phyloP scores from a whole-genome alignment of 2,888 invertebrate genomes.

The Dasypolia templi region DNA sequence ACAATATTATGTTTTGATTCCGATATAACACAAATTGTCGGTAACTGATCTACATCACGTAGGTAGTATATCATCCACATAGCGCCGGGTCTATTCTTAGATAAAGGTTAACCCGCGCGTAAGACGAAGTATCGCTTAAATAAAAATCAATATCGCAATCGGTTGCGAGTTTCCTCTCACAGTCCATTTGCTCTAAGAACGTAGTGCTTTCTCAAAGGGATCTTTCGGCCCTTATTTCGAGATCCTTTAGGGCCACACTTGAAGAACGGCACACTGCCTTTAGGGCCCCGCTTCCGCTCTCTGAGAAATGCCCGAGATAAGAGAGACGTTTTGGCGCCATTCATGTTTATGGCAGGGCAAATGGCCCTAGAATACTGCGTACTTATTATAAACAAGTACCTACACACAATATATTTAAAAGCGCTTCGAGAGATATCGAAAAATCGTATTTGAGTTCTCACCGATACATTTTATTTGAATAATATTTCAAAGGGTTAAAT shows the following conservation, averaged over 20 bases:
- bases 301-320: conserved; percentile 89
- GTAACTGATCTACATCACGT: conserved; percentile 4
- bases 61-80: conserved; percentile 15
- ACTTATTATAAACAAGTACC: conserved; percentile 89
- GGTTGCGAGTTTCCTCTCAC: conserved; percentile 86
- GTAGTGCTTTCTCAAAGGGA: conserved; percentile 87
- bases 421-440: conserved; percentile 71
- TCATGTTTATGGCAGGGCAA: conserved; percentile 90
- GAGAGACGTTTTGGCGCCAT: conserved; percentile 90
- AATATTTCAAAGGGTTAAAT: not conserved
- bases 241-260: conserved; percentile 89
- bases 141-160: conserved; percentile 89
- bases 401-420: conserved; percentile 77
- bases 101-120: conserved; percentile 74
- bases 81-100: conserved; percentile 65
- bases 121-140: conserved; percentile 80
- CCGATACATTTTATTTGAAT: conserved; percentile 29
- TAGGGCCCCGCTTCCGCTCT: conserved; percentile 87
- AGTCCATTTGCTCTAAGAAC: conserved; percentile 89
- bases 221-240: conserved; percentile 87
- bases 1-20: not conserved
- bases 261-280: conserved; percentile 84
- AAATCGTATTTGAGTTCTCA: conserved; percentile 65
- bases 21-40: conserved; percentile 6
- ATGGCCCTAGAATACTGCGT: conserved; percentile 88